Conservation (phyloP, 2,888 invertebrate species). For the Tillus elongatus region DNA sequence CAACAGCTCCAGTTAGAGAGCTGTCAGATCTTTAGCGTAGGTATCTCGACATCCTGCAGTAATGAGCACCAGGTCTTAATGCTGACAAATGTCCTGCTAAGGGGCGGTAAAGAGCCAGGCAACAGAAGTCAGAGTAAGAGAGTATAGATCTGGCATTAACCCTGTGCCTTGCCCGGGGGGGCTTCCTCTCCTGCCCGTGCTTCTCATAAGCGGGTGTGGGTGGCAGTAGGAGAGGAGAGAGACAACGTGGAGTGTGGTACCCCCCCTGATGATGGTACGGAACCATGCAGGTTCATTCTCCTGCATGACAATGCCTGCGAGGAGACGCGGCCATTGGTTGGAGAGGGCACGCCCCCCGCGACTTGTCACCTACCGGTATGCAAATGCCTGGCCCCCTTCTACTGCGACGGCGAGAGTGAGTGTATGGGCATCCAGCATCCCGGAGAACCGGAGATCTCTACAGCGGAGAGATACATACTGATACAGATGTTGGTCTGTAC, state of each 20-base stretch:
- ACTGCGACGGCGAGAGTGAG: conserved; percentile 13
- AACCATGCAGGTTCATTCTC: conserved; percentile 40
- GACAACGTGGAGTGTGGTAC: conserved; percentile 28
- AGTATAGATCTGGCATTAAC: conserved; percentile 31
- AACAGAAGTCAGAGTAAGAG: too few relatives aligned
- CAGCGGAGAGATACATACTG: conserved; percentile 21
- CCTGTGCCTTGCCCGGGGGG: too few relatives aligned
- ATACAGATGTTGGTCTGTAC: not conserved
- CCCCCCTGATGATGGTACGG: conserved; percentile 33
- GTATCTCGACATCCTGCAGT: too few relatives aligned
- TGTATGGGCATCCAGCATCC: conserved; percentile 26
- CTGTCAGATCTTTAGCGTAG: too few relatives aligned
- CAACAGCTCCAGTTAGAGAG: too few relatives aligned
- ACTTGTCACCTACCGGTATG: conserved; percentile 46
- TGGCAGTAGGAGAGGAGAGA: conserved; percentile 25
- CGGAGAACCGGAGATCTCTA: conserved; percentile 35
- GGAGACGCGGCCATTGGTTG: conserved; percentile 35
- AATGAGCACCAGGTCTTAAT: too few relatives aligned
- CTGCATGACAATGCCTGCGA: conserved; percentile 34
- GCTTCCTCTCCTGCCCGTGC: not conserved
- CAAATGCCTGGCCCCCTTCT: conserved; percentile 39
- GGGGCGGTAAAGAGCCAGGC: too few relatives aligned
- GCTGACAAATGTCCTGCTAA: too few relatives aligned
- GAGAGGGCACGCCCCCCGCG: conserved; percentile 37
- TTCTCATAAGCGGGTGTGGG: conserved; percentile 13